Evolutionary conservation across 2,113 vertebrate genomes (phyloP).

Genomic region (Thalassarche chlororhynchos): DNA sequence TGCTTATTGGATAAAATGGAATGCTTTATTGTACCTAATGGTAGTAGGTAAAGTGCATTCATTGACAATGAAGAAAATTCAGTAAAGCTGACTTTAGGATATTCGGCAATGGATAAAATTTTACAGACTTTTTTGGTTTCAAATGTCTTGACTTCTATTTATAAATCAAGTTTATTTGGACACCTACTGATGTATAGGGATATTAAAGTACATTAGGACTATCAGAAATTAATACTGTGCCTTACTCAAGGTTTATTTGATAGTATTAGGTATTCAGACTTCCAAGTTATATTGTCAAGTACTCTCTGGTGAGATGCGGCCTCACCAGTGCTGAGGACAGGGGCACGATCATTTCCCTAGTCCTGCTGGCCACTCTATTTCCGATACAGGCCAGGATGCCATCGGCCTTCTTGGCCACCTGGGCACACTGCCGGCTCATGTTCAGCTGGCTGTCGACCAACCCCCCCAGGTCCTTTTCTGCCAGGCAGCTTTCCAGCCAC

Average conservation of each 20-base stretch:
- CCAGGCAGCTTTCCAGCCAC: background rate
- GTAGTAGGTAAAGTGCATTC: background rate
- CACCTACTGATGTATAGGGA: background rate
- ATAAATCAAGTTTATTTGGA: background rate
- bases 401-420: background rate
- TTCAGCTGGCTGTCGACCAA: fast-evolving
- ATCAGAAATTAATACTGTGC: background rate
- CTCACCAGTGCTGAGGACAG: fast-evolving
- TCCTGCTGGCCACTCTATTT: background rate
- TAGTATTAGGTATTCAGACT: background rate
- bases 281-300: background rate
- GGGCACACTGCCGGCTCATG: fast-evolving
- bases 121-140: background rate
- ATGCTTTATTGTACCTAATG: background rate
- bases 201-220: background rate
- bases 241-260: background rate
- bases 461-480: background rate
- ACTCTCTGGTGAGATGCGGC: background rate
- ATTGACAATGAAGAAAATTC: background rate
- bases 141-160: background rate
- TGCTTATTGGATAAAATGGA: background rate
- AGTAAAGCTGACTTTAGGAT: background rate
- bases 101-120: background rate
- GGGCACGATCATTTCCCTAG: fast-evolving
- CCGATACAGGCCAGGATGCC: background rate